These are phyloP conservation scores for Emydoidea blandingii DNA, from an alignment of 2,797 vertebrate genomes.

Conservation along the genomic window DNA sequence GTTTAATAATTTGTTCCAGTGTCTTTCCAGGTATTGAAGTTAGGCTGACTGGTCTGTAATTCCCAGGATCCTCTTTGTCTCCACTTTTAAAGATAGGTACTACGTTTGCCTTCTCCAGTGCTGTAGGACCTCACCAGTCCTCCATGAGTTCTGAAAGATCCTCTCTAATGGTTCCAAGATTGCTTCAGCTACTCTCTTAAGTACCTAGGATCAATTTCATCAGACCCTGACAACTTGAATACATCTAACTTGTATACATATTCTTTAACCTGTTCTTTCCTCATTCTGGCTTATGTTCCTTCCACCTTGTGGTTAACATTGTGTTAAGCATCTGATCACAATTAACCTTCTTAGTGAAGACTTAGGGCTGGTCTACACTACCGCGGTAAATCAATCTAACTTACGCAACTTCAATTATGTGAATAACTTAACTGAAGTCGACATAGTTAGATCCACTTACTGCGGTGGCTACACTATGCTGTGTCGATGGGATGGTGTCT, in stretches of 20 bases:
- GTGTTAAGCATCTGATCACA: not conserved
- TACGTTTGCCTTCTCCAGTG: not conserved
- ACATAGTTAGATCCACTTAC: too few species aligned
- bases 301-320: not conserved
- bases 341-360: not conserved
- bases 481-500: too few species aligned
- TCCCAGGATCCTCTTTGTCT: not conserved
- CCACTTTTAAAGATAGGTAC: not conserved
- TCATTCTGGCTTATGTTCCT: not conserved
- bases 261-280: not conserved
- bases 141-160: not conserved
- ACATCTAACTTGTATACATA: not conserved
- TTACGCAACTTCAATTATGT: too few species aligned
- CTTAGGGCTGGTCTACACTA: not conserved
- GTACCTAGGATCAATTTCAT: not conserved
- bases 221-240: not conserved
- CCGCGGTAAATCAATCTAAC: too few species aligned
- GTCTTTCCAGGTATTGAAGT: not conserved
- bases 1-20: not conserved
- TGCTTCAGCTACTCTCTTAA: not conserved
- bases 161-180: not conserved
- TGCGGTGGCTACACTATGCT: too few species aligned
- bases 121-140: not conserved
- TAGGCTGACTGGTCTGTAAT: not conserved
- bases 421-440: too few species aligned